Base-by-base conservation (phyloP, 2,797 vertebrate genomes). In the Mormyrops boulengeri region DNA sequence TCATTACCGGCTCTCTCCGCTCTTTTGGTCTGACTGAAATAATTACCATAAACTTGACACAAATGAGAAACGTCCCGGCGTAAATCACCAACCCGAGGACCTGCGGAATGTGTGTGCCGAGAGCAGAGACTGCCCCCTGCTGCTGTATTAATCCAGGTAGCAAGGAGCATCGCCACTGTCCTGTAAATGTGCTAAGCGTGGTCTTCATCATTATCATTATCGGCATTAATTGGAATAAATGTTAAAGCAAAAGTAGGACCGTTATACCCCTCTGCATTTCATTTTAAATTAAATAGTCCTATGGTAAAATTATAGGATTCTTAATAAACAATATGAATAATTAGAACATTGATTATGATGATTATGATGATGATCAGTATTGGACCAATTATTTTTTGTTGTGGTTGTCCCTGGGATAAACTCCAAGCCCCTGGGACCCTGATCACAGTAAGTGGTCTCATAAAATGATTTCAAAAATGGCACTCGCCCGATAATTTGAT, bases 91-190 rank as follows among this genome's bases (percentile, higher is more conserved):
- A 77, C 19, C 41, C 38, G 73, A 9, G 73, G 73, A 19, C 38
- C 38, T 41, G 34, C 38, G 38, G 73, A 7, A 2, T 34, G 22
- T 85, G 82, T 85, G 12, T 53, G 84, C 11, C 2, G 91, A 94
- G 94, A 94, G 89, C 89, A 91, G 94, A 93, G 92, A 94, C 95
- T 94, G 96, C 96, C 95, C 93, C 95, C 96, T 95, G 94, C 95
- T 95, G 84, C 47, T 53, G 19, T 11, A 49, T 85, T 85, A 12
- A 50, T 85, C 41, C 47, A 50, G 84, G 84, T 85, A 52, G 73
- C 73, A 44, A 80, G 14, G 47, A 50, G 50, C 44, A 26, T 34
- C 84, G 19, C 82, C 41, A 26, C 47, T 6, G 41, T 34, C 26
- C 26, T 26, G 22, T 17, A 50, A 47, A n/a, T 85, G 3, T 9